Base-by-base conservation (phyloP, 2,888 invertebrate species). In the Uropetala carovei region DNA sequence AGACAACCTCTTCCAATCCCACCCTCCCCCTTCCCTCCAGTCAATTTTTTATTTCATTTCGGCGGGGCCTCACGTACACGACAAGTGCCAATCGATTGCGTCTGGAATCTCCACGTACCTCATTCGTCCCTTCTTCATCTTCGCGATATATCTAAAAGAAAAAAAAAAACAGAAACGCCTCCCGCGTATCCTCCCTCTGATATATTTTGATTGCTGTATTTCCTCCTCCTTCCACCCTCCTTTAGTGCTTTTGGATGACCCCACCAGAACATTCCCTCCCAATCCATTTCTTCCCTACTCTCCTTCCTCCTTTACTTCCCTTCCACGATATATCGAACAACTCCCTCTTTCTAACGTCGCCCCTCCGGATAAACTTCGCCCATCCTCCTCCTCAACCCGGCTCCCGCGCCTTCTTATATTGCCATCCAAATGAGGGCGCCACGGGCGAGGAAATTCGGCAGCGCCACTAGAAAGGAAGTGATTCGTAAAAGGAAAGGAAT, bases 21-120 rank as follows among this genome's bases (percentile, higher is more conserved):
- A 18, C 7, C 64, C 18, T 60, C 60, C 68, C n/a, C 68, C 18
- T 22, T 68, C 75, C 10, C 75, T 22, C 22, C 13, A 9, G 43
- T 43, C 43, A 43, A 43, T 43, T 43, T 43, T 75, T 13, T 75
- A n/a, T 75, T 75, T 75, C 22, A 75, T 75, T 27, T 14, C 11
- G 13, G 27, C 75, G 75, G 75, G 22, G 27, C 27, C 27, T 27
- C 75, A 27, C 27, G 75, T 75, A 75, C 75, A 10, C 75, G 75
- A 75, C 22, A 75, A 75, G 75, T 75, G 75, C 75, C 27, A 75
- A 75, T 75, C 75, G 75, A 75, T 75, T 75, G 75, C 27, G 75
- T 75, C 75, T 75, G 75, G 75, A 27, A 75, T 75, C 22, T 4
- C 22, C 68, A 13, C 68, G 68, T n/a, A n/a, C 68, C n/a, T 68